These are phyloP conservation scores for Heliconius melpomene DNA, from an alignment of 1,140 invertebrate genomes.

Conservation along the genomic window DNA sequence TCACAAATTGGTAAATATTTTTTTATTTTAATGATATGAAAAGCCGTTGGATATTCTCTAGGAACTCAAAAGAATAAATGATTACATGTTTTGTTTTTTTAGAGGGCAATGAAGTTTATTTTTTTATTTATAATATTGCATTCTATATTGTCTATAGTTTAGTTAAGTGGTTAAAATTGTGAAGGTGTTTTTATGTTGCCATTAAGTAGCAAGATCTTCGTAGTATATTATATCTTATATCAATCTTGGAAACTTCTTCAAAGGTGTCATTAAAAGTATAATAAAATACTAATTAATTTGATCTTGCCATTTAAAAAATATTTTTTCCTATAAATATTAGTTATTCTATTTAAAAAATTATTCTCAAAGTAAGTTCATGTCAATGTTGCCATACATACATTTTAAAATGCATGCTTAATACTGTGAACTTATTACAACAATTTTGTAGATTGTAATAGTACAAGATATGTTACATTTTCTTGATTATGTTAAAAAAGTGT, in stretches of 20 bases:
- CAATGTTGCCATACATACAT: conserved; percentile 16
- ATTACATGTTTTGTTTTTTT: too few species aligned
- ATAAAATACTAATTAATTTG: neutral
- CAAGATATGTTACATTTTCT: conserved; percentile 14
- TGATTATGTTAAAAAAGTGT: neutral
- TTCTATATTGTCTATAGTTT: conserved; percentile 22
- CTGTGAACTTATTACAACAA: neutral
- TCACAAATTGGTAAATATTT: too few species aligned
- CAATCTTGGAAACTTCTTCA: neutral
- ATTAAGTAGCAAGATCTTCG: conserved; percentile 10
- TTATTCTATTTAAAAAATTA: neutral
- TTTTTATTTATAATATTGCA: neutral
- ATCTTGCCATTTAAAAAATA: neutral
- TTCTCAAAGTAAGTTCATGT: neutral
- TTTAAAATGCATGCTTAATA: conserved; percentile 18
- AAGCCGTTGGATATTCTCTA: too few species aligned
- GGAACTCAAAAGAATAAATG: too few species aligned
- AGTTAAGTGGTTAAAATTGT: conserved; percentile 24
- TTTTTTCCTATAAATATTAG: conserved; percentile 8
- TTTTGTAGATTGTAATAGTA: conserved; percentile 11
- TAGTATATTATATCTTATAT: neutral
- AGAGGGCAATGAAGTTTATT: too few species aligned
- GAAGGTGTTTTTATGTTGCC: conserved; percentile 15
- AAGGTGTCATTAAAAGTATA: neutral
- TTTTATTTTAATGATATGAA: too few species aligned